Conservation (phyloP, 2,888 invertebrate species). For the Leistus spinibarbis region DNA sequence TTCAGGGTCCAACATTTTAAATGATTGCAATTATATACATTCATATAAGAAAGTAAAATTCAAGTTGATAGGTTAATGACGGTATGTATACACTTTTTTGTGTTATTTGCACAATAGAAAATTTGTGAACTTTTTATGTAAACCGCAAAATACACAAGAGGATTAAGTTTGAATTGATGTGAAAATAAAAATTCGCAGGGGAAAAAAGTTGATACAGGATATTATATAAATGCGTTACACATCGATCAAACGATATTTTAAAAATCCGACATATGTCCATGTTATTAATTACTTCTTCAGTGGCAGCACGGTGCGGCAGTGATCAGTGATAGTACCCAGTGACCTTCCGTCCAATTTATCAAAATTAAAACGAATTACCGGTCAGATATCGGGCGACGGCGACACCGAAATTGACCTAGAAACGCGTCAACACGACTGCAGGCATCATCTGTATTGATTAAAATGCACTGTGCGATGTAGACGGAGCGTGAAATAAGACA, state of each 20-base stretch:
- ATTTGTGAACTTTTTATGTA: background rate
- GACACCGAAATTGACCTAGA: slow-evolving; percentile 18
- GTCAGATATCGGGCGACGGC: slow-evolving; percentile 13
- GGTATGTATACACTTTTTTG: no score
- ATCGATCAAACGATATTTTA: slow-evolving; percentile 10
- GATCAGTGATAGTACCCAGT: slow-evolving; percentile 6
- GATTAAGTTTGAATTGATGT: background rate
- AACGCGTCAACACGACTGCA: background rate
- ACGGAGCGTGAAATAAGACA: slow-evolving; percentile 20
- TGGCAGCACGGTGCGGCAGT: background rate
- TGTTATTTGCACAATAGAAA: background rate
- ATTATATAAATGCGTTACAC: background rate
- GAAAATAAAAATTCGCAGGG: background rate
- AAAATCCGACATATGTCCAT: slow-evolving; percentile 25
- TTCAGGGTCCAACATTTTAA: no score
- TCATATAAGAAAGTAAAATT: no score
- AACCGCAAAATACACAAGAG: background rate
- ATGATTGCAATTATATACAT: no score
- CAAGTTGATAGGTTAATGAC: no score
- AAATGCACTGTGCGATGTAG: slow-evolving; percentile 16
- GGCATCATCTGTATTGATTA: slow-evolving; percentile 21
- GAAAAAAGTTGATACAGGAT: background rate
- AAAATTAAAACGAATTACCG: slow-evolving; percentile 29
- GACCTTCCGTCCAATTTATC: slow-evolving; percentile 26
- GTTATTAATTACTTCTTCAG: slow-evolving; percentile 17